These are phyloP conservation scores for Perca fluviatilis DNA, from an alignment of 2,113 vertebrate genomes.

Conservation along the genomic window DNA sequence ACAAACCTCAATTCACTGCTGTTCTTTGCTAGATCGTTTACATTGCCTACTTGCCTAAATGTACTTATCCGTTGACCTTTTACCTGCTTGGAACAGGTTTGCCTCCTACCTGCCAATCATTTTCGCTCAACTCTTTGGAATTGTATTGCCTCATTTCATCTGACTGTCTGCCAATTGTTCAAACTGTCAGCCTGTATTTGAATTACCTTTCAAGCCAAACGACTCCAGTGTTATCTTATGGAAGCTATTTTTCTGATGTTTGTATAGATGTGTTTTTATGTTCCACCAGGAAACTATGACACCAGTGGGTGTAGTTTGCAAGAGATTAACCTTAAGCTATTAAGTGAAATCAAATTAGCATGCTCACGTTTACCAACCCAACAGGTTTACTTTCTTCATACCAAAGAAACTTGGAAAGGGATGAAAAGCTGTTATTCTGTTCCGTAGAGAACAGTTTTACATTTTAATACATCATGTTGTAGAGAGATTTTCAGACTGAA, in stretches of 20 bases:
- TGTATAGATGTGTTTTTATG: not conserved
- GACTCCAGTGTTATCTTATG: not conserved
- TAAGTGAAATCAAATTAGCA: not conserved
- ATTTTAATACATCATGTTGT: too few species aligned
- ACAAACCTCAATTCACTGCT: too few species aligned
- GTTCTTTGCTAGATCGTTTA: not conserved
- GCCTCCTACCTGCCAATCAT: not conserved
- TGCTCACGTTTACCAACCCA: not conserved
- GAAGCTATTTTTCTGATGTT: too few species aligned
- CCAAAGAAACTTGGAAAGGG: not conserved
- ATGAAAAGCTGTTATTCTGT: not conserved
- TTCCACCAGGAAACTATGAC: not conserved
- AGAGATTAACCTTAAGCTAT: not conserved
- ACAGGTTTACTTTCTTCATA: slow-evolving; percentile 27
- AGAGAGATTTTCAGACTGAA: not conserved
- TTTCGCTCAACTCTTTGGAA: not conserved
- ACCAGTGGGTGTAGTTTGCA: not conserved
- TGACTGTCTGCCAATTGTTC: not conserved
- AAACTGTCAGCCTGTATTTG: not conserved
- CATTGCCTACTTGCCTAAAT: too few species aligned
- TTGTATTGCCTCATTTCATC: too few species aligned
- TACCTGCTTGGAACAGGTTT: slow-evolving; percentile 1
- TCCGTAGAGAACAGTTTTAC: too few species aligned
- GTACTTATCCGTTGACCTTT: too few species aligned
- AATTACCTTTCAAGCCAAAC: not conserved